A percentile compares a stretch with the other conserved stretches of the same genome.
These are phyloP conservation scores for Bombus breviceps DNA, from an alignment of 1,140 invertebrate species.

Conservation along the genomic window DNA sequence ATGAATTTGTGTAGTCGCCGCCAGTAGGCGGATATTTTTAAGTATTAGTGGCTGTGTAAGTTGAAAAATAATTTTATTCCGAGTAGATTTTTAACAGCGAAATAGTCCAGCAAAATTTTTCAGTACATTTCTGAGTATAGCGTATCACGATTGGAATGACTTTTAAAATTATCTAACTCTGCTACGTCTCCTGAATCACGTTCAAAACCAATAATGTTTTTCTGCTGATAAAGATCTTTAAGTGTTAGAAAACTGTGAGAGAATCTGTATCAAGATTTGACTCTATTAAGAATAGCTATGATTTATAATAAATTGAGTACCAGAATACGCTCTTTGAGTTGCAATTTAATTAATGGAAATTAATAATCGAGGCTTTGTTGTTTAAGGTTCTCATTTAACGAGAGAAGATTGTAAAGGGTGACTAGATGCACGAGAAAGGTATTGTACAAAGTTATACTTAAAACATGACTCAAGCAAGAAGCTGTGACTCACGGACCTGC, in stretches of 20 bases:
- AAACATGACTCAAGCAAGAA: slow-evolving; percentile 18
- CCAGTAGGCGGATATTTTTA: not conserved
- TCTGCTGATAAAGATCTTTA: not conserved
- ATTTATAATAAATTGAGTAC: too few relatives aligned
- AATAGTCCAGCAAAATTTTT: too few relatives aligned
- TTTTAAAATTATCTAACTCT: too few relatives aligned
- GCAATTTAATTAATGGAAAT: too few relatives aligned
- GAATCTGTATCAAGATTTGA: too few relatives aligned
- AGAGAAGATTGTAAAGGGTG: not conserved
- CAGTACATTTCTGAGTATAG: too few relatives aligned
- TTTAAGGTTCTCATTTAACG: not conserved
- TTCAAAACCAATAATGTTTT: not conserved
- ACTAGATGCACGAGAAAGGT: not conserved
- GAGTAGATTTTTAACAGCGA: too few relatives aligned
- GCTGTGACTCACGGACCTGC: not conserved
- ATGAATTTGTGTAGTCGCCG: not conserved
- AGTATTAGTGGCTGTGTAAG: not conserved
- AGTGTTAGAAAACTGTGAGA: too few relatives aligned
- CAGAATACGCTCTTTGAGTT: too few relatives aligned
- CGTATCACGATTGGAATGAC: not conserved
- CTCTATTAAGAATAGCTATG: too few relatives aligned
- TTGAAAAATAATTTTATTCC: not conserved
- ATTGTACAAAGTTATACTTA: not conserved
- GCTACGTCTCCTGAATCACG: not conserved
- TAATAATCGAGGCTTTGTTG: not conserved